Base-by-base conservation (phyloP, 2,797 vertebrate species). In the Leptodon cayanensis region DNA sequence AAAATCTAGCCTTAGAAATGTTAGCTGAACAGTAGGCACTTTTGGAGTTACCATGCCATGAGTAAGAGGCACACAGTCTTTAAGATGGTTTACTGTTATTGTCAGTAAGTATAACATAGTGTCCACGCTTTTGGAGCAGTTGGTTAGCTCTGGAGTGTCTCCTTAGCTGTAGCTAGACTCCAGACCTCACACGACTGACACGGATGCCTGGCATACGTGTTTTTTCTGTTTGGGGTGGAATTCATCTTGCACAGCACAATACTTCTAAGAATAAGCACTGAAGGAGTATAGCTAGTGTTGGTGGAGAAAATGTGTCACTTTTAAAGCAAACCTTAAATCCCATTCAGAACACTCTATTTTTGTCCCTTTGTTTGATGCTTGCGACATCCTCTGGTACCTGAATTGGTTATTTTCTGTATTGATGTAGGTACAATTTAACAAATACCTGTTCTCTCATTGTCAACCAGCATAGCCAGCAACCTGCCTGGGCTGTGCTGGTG, bases 101-200 rank as follows among this genome's bases (percentile, higher is more conserved):
- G 31, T 3, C 74, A 40, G 0, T 52, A 20, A 9, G 35, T 39
- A 0, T 2, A 21, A 6, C 13, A 6, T 5, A 12, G 16, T 5
- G 40, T 35, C 55, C 2, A 0, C 63, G 72, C 33, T 66, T 24
- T 35, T 20, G 33, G 86, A 73, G 77, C 62, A 49, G 67, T 31
- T 39, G 35, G 42, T 7, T 50, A 3, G 11, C 65, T 80, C 0
- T 9, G 67, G 62, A 39, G 50, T 2, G 22, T 47, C 37, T 57
- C 61, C 58, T 28, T 6, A 19, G 57, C 69, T 70, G 24, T 8
- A 25, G 39, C 46, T 25, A 70, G 65, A 15, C 74, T 76, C 31
- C 46, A 76, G 55, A 39, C 78, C 73, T 65, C 24, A 2, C 13
- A 5, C 2, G 9, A 17, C 9, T 65, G 73, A 8, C 49, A 16